Percentiles rank a stretch among this genome's conserved stretches.
These are phyloP conservation scores for Rhopilema esculentum DNA, from an alignment of 30 jellyfish, hydroid and myxozoan species.

Conservation along the genomic window DNA sequence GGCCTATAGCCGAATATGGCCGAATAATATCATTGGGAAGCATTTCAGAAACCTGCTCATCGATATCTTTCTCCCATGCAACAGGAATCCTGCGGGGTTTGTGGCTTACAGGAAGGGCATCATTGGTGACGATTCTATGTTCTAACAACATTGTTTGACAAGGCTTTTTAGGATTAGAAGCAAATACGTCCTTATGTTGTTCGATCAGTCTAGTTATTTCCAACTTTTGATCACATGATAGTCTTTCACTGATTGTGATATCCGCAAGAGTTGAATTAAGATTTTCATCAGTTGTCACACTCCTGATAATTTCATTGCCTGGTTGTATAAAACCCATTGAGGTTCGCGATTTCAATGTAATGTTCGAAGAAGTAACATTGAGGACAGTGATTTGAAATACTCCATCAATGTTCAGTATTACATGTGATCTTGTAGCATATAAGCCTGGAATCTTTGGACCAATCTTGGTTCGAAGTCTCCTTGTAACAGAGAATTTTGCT, in stretches of 20 bases:
- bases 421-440: constrained; percentile 40
- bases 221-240: background rate
- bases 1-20: no score
- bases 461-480: constrained; percentile 46
- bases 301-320: constrained; percentile 12
- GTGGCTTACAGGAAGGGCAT: constrained; percentile 37
- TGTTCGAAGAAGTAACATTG: constrained; percentile 55
- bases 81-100: constrained; percentile 32
- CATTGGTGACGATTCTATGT: constrained; percentile 34
- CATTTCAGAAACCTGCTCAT: constrained; percentile 48
- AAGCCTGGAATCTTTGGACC: constrained; percentile 37
- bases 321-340: constrained; percentile 58
- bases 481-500: constrained; percentile 19
- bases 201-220: background rate
- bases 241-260: background rate
- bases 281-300: background rate
- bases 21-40: constrained; percentile 31
- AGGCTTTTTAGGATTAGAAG: constrained; percentile 25
- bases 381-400: constrained; percentile 23
- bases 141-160: background rate
- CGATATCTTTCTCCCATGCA: constrained; percentile 40
- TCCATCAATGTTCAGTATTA: constrained; percentile 66
- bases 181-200: constrained; percentile 8
- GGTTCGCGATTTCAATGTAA: constrained; percentile 25
- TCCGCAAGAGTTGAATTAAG: background rate